These are phyloP conservation scores for Crenuchus spilurus DNA, from an alignment of 2,797 vertebrate species.

Conservation along the genomic window DNA sequence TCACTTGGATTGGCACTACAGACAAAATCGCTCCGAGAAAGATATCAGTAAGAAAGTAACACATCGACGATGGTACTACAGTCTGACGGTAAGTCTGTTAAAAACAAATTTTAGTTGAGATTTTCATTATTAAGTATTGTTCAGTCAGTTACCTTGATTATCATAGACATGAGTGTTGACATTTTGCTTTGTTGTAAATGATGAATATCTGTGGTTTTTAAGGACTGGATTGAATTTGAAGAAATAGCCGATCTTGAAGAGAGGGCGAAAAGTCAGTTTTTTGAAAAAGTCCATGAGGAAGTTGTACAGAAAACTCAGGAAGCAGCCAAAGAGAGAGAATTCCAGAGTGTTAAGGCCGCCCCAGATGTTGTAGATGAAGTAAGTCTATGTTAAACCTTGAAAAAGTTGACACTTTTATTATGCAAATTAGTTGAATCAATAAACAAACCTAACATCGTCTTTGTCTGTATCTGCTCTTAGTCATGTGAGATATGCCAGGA, in stretches of 20 bases:
- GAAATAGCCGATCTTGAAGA: conserved; percentile 98
- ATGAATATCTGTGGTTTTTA: background rate
- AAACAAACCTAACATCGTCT: background rate
- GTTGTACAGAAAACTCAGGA: conserved; percentile 96
- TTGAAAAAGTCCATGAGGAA: conserved; percentile 96
- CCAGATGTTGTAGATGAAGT: conserved; percentile 94
- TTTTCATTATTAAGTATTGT: background rate
- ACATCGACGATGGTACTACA: conserved; percentile 97
- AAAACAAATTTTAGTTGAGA: background rate
- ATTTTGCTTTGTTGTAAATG: background rate
- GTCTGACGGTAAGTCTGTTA: conserved; percentile 83
- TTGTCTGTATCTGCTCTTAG: conserved; percentile 64
- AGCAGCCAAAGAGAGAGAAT: conserved; percentile 93
- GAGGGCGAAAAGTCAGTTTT: conserved; percentile 95
- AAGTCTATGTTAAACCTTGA: conserved; percentile 22
- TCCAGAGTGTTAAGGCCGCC: conserved; percentile 91
- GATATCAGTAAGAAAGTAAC: conserved; percentile 95
- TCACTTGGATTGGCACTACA: conserved; percentile 98
- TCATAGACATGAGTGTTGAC: background rate
- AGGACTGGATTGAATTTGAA: conserved; percentile 99
- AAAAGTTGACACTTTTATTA: background rate
- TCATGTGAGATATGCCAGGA: conserved; percentile 97
- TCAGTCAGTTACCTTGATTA: background rate
- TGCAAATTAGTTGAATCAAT: background rate
- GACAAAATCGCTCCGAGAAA: conserved; percentile 95